Conservation (phyloP, 2,888 invertebrate genomes). For the Argyresthia albistria region DNA sequence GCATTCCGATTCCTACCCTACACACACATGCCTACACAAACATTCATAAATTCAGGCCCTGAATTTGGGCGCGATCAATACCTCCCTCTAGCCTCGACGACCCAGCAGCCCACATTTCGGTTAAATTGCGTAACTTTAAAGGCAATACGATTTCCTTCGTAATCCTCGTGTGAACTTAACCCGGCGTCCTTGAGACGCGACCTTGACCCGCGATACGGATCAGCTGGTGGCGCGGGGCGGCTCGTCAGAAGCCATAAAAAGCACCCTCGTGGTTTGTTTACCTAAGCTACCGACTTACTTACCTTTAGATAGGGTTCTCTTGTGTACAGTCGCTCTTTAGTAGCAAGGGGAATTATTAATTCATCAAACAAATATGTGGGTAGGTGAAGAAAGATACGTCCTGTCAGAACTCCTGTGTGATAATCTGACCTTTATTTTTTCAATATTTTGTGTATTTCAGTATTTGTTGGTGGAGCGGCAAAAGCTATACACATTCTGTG, state of each 20-base stretch:
- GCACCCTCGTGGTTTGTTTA: conserved; percentile 10
- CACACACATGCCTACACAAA: neutral
- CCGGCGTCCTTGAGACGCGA: conserved; percentile 5
- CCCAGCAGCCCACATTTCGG: neutral
- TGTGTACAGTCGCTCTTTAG: no score
- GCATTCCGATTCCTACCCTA: neutral
- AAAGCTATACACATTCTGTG: no score
- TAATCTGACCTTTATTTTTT: no score
- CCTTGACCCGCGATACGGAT: conserved; percentile 24
- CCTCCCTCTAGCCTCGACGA: neutral
- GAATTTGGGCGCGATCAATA: neutral
- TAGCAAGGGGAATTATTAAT: no score
- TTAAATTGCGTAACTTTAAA: neutral
- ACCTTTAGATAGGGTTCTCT: no score
- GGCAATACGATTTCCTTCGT: neutral
- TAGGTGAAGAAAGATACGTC: no score
- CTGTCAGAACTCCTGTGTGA: no score
- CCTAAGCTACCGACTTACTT: neutral
- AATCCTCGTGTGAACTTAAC: neutral
- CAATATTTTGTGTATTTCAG: no score
- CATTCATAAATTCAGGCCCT: no score
- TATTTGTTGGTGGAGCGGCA: no score
- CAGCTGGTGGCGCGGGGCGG: conserved; percentile 18
- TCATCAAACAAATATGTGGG: no score
- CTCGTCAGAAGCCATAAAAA: conserved; percentile 38